Evolutionary conservation across 2,888 invertebrate species (phyloP).

Genomic region (Drosophila crucigera): DNA sequence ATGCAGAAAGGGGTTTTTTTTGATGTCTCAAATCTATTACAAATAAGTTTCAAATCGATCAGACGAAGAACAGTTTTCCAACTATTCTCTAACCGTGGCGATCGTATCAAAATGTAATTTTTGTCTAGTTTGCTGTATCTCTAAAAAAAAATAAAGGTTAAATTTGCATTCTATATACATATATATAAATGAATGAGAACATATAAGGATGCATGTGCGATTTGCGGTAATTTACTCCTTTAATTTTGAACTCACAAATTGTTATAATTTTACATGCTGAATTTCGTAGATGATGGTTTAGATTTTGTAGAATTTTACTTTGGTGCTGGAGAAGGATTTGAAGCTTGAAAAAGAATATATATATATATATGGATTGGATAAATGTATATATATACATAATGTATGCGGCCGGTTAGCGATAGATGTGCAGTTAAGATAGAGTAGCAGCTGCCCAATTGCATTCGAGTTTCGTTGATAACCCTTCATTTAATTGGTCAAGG

Average conservation of each 20-base stretch:
- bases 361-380: not conserved
- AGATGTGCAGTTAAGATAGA: not conserved
- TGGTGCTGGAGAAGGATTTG: slow-evolving; percentile 72
- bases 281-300: slow-evolving; percentile 23
- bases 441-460: not conserved
- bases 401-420: not conserved
- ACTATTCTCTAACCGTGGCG: not conserved
- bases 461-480: not conserved
- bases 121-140: not conserved
- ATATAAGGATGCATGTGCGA: not conserved
- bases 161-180: not conserved
- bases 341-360: slow-evolving; percentile 48
- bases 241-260: slow-evolving; percentile 36
- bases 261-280: slow-evolving; percentile 2
- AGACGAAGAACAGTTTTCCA: not conserved
- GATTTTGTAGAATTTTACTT: slow-evolving; percentile 77
- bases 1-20: not conserved
- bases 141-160: not conserved
- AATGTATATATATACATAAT: slow-evolving; percentile 2
- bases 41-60: not conserved
- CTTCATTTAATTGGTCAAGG: not conserved
- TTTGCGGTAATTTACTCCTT: not conserved
- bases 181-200: slow-evolving; percentile 2
- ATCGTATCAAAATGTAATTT: not conserved
- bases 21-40: not conserved